phyloP scores from a whole-genome alignment of 2,888 invertebrate species.

The Limnephilus rhombicus region DNA sequence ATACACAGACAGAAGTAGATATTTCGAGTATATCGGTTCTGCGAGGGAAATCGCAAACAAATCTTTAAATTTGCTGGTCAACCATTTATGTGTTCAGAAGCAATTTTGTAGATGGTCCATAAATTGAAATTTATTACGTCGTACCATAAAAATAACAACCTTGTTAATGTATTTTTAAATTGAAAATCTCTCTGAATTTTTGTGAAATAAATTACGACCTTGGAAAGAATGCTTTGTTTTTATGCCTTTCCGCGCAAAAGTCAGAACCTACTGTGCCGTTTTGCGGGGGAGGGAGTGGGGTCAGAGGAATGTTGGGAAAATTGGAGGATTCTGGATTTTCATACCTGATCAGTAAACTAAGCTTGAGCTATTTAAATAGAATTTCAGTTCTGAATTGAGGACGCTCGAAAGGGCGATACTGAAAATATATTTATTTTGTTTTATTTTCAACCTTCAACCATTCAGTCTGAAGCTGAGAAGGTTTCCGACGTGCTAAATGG shows the following conservation, averaged over 20 bases:
- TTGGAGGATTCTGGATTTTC: too few relatives aligned
- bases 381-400: too few relatives aligned
- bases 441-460: too few relatives aligned
- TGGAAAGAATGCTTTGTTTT: not conserved
- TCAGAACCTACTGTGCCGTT: not conserved
- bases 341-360: too few relatives aligned
- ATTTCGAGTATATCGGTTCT: not conserved
- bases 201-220: not conserved
- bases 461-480: too few relatives aligned
- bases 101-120: not conserved
- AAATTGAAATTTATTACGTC: not conserved
- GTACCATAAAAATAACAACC: not conserved
- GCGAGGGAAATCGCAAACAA: not conserved
- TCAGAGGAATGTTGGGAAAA: too few relatives aligned
- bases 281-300: too few relatives aligned
- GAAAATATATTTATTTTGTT: too few relatives aligned
- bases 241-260: not conserved
- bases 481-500: too few relatives aligned
- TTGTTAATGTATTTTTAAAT: constrained; percentile 1
- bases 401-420: too few relatives aligned
- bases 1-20: not conserved
- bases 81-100: not conserved
- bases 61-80: not conserved
- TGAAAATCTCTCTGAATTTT: not conserved
- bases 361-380: too few relatives aligned